These are phyloP conservation scores for Pardosa pseudoannulata DNA, from an alignment of 2,888 invertebrate species.

Conservation along the genomic window DNA sequence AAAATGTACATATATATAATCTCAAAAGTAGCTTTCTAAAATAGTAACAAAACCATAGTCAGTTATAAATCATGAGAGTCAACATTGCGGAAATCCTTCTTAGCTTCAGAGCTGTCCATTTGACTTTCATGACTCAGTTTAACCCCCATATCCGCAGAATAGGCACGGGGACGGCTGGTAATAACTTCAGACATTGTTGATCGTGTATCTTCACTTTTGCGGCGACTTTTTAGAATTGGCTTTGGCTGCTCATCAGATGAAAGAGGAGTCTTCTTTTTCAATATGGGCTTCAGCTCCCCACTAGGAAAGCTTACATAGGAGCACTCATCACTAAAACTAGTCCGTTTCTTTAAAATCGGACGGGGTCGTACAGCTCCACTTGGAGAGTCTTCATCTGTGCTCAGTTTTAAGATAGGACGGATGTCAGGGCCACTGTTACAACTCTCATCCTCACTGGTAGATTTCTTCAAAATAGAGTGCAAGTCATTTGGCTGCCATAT, in stretches of 20 bases:
- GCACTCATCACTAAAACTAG: conserved; percentile 83
- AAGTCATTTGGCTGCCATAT: conserved; percentile 85
- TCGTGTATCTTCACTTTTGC: conserved; percentile 64
- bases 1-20: conserved; percentile 64
- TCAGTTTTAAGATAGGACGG: conserved; percentile 75
- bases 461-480: conserved; percentile 84
- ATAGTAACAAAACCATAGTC: conserved; percentile 37
- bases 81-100: conserved; percentile 21
- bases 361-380: conserved; percentile 75
- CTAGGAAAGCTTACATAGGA: conserved; percentile 73
- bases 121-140: conserved; percentile 32
- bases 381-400: conserved; percentile 64
- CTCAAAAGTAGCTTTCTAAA: conserved; percentile 65
- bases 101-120: conserved; percentile 18
- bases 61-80: conserved; percentile 50
- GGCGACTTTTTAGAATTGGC: conserved; percentile 76
- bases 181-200: conserved; percentile 45
- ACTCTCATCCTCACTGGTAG: conserved; percentile 80
- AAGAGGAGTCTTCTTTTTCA: conserved; percentile 90
- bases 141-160: conserved; percentile 68
- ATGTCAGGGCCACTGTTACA: conserved; percentile 80
- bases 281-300: conserved; percentile 82
- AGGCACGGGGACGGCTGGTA: conserved; percentile 64
- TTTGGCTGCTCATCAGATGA: conserved; percentile 80
- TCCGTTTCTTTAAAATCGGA: conserved; percentile 90